Base-by-base conservation (phyloP, 2,888 invertebrate species). In the Bombyx huttoni region DNA sequence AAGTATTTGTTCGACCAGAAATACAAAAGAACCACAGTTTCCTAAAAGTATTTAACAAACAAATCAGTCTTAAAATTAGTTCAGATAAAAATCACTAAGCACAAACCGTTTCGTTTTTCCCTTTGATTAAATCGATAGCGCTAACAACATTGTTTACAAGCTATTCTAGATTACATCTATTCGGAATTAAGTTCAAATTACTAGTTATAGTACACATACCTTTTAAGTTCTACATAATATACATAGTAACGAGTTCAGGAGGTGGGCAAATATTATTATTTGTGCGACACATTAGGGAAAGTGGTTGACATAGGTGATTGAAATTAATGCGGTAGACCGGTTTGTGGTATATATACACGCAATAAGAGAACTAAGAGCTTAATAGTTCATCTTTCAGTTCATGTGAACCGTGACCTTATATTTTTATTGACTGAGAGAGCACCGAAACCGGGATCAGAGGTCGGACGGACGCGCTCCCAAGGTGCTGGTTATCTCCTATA, bases 341-440 rank as follows among this genome's bases (percentile, higher is more conserved):
- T 8, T 40, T 12, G 40, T 40, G 40, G 40, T 7, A 24, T 40
- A 40, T 40, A 6, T 8, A 40, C 40, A 10, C 8, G 34, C 13
- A 48, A 12, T 34, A 0, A 14, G 50, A 48, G 33, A 47, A 50
- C 45, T 50, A 52, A 53, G 51, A 46, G 13, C 35, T 70, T 75
- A 75, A 80, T 40, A 77, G 76, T 81, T 81, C 70, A 60, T 64
- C 58, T 60, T 59, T 62, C 54, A 58, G 57, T 75, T 82, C 62
- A 88, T 58, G 86, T 79, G 59, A 83, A 84, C 63, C 87, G 86
- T 72, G 87, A 82, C 76, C 85, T 67, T 54, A 83, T 63, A 58
- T 82, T 83, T 56, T 85, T 73, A 58, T 86, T 82, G 1, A 87
- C 85, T 80, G 86, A 86, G 87, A 88, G 85, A 80, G 84, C 86